Evolutionary conservation across 1,140 invertebrate genomes (phyloP), one percentile per base, ranked within the genome.

Genomic region (Phortica variegata): DNA sequence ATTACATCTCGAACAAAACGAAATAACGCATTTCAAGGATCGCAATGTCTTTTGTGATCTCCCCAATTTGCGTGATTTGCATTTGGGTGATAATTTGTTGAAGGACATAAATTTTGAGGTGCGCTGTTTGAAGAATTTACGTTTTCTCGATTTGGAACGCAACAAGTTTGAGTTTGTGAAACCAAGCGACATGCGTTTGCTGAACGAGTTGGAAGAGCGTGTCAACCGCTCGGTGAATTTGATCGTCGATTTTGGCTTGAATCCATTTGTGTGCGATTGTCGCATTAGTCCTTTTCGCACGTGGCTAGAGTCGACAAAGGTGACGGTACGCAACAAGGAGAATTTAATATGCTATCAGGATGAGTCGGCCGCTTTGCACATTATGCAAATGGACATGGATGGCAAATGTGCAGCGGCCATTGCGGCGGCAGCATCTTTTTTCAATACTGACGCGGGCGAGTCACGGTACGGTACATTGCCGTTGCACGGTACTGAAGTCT

Each of bases 1-100:
- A 60, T 68, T 91, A 0, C 87, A 90, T 76, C 66, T 91, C 43
- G 88, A 90, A 65, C 86, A 89, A 62, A 91, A 91, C 65, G 85
- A 89, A 70, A 89, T 91, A 40, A 81, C 77, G 2, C 77, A 79
- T 41, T 87, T 89, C 52, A 79, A 79, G 44, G 85, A 89, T 65
- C 74, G 77, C 6, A 65, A 57, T 26, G 81, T 89, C 2, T 90
- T 90, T 60, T 90, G 88, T 56, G 82, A 85, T 49, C 73, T 90
- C 16, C 83, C 84, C 0, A 80, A 78, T 45, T 65, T 91, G 5
- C 75, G 83, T 38, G 84, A 90, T 56, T 66, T 91, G 0, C 83
- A 90, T 71, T 70, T 91, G 17, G 86, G 84, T 26, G 80, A 88
- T 46, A 89, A 89, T 60, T 65, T 73, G 9, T 61, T 86, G 3